Percentiles rank a stretch among this genome's conserved stretches.
Evolutionary conservation across 2,113 vertebrate species (phyloP).

Genomic region (Psettodes erumei): DNA sequence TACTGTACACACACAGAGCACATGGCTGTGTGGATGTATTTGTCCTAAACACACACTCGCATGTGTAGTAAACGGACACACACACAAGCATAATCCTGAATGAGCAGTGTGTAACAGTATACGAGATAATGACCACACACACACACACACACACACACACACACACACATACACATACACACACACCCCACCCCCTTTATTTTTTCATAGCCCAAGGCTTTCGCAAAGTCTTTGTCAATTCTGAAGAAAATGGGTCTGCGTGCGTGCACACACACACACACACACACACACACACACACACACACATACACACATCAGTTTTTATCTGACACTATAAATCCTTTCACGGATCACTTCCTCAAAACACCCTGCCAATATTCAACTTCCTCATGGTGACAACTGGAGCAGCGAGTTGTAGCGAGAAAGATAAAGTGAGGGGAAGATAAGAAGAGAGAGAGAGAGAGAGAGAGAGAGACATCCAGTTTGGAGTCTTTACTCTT

Average conservation of each 20-base stretch:
- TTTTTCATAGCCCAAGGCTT: slow-evolving; percentile 38
- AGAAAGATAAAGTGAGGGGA: slow-evolving; percentile 35
- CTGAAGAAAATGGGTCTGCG: slow-evolving; percentile 6
- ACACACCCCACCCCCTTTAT: neutral
- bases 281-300: slow-evolving; percentile 11
- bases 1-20: slow-evolving; percentile 62
- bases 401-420: slow-evolving; percentile 44
- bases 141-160: too few species aligned
- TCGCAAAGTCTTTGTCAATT: slow-evolving; percentile 58
- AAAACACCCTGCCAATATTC: slow-evolving; percentile 64
- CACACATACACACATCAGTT: slow-evolving; percentile 26
- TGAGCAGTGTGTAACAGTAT: slow-evolving; percentile 20
- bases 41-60: slow-evolving; percentile 33
- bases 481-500: neutral
- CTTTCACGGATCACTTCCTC: slow-evolving; percentile 70
- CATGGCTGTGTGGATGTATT: slow-evolving; percentile 48
- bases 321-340: slow-evolving; percentile 66
- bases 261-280: neutral
- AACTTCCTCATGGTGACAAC: slow-evolving; percentile 57
- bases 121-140: slow-evolving; percentile 61
- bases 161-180: too few species aligned
- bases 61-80: slow-evolving; percentile 24
- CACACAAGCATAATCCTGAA: slow-evolving; percentile 30
- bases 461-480: neutral
- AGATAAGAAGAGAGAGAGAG: slow-evolving; percentile 9